A percentile compares a stretch with the other conserved stretches of the same genome.
phyloP scores from a whole-genome alignment of 2,888 invertebrate genomes.

The Nephrotoma appendiculata region DNA sequence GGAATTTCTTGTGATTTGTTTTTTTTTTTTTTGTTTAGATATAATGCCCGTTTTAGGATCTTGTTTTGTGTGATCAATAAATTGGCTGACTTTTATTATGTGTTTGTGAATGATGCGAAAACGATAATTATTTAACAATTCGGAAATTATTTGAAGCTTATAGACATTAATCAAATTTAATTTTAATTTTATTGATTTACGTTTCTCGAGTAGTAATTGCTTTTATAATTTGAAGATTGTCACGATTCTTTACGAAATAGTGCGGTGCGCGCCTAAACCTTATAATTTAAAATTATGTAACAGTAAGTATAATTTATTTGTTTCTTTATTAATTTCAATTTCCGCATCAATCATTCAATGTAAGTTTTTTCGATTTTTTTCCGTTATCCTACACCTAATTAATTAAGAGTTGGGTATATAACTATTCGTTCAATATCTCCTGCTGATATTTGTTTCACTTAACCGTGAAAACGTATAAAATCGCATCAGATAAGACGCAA shows the following conservation, averaged over 20 bases:
- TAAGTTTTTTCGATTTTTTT: not conserved
- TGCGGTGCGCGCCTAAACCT: not conserved
- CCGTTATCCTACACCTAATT: not conserved
- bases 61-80: not conserved
- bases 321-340: not conserved
- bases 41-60: not conserved
- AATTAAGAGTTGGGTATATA: not conserved
- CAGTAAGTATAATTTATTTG: not conserved
- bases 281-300: not conserved
- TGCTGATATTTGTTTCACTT: not conserved
- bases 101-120: not conserved
- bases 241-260: not conserved
- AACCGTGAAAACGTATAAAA: not conserved
- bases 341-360: not conserved
- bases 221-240: not conserved
- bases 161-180: not conserved
- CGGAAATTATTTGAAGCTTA: not conserved
- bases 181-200: not conserved
- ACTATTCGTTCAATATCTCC: not conserved
- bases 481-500: not conserved
- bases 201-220: not conserved
- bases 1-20: not conserved
- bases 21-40: not conserved
- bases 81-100: not conserved
- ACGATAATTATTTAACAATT: not conserved